Conservation (phyloP, 2,113 vertebrate genomes). For the Microtus richardsoni region DNA sequence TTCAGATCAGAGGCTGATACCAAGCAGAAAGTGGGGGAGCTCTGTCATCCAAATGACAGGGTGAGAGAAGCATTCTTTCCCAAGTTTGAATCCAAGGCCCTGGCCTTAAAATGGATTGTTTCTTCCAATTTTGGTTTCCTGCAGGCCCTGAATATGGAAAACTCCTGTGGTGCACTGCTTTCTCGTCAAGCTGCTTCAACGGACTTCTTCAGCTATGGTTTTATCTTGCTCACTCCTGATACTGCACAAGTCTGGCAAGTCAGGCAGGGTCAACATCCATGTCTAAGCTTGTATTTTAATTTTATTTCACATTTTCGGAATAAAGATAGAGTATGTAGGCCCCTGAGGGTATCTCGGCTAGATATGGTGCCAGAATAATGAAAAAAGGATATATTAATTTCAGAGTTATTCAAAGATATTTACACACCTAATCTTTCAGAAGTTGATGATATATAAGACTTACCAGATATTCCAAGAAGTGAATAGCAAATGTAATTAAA, state of each 20-base stretch:
- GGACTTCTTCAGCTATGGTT: not conserved
- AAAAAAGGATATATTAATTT: not conserved
- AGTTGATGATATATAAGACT: not conserved
- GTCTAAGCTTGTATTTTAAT: not conserved
- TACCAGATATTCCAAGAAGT: not conserved
- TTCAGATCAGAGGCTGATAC: not conserved
- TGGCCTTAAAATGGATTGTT: conserved; percentile 36
- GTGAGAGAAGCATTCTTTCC: conserved; percentile 3
- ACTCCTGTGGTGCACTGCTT: not conserved
- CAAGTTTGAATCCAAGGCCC: not conserved
- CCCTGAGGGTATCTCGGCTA: not conserved
- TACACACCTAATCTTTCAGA: not conserved
- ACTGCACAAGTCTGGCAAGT: not conserved
- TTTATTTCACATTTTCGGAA: not conserved
- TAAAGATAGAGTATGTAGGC: not conserved
- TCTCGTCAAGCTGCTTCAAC: not conserved
- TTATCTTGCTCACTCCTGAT: not conserved
- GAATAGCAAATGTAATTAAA: not conserved
- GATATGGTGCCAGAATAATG: not conserved
- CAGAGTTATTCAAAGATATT: not conserved
- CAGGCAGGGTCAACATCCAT: not conserved
- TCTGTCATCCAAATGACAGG: not conserved
- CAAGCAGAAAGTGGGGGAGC: not conserved
- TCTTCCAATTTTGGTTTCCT: conserved; percentile 39
- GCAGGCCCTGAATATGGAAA: not conserved